These are phyloP conservation scores for Porites cylindrica DNA, from an alignment of 92 coral and sea anemone species.

Conservation along the genomic window DNA sequence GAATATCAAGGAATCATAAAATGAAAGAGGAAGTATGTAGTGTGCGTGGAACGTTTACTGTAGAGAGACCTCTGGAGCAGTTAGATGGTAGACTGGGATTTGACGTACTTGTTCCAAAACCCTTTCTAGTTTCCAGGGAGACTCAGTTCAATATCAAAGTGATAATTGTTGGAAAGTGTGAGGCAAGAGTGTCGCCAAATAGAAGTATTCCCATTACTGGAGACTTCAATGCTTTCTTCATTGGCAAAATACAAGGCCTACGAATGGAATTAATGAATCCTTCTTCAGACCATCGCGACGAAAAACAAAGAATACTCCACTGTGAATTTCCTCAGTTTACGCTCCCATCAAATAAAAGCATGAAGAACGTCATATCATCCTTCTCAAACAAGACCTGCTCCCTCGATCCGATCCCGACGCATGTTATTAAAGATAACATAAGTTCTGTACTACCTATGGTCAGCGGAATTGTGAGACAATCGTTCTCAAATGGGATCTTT, in stretches of 20 bases:
- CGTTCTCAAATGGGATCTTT: too few species aligned
- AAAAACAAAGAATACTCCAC: not conserved
- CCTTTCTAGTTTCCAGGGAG: constrained; percentile 26
- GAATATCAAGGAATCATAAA: not conserved
- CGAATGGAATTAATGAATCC: not conserved
- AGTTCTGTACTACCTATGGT: too few species aligned
- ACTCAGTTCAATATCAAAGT: constrained; percentile 20
- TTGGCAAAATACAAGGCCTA: constrained; percentile 18
- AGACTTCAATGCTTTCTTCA: constrained; percentile 32
- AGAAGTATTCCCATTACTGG: constrained; percentile 28
- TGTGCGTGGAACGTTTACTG: constrained; percentile 25
- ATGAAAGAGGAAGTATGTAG: constrained; percentile 30
- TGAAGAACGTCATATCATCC: constrained; percentile 14
- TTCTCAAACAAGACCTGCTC: not conserved
- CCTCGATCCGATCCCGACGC: too few species aligned
- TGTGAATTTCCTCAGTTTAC: constrained; percentile 12
- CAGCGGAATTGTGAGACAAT: too few species aligned
- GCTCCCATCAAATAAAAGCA: constrained; percentile 14
- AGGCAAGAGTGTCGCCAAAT: constrained; percentile 29
- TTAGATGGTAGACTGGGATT: constrained; percentile 47
- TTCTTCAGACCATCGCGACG: not conserved
- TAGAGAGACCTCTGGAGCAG: not conserved
- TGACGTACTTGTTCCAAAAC: constrained; percentile 54
- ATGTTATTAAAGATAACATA: too few species aligned
- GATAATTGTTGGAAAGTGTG: constrained; percentile 18